A percentile compares a stretch with the other conserved stretches of the same genome.
Evolutionary conservation across 2,797 vertebrate species (phyloP).

Genomic region (Miichthys miiuy): DNA sequence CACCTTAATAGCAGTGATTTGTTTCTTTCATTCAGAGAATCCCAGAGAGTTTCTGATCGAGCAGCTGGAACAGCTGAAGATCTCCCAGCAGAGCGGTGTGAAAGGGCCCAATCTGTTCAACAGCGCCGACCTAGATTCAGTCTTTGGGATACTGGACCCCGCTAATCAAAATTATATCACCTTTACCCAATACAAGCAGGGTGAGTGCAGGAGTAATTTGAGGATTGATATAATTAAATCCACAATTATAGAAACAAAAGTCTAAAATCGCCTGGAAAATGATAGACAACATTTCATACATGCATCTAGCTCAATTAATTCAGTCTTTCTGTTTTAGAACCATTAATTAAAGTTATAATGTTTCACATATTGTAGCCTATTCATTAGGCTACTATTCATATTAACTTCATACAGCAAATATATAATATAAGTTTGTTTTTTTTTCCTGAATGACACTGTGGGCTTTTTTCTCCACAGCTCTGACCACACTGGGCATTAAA

Average conservation of each 20-base stretch:
- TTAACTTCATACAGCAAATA: background rate
- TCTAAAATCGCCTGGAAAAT: background rate
- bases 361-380: background rate
- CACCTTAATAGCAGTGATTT: background rate
- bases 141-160: slow-evolving; percentile 81
- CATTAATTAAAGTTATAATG: background rate
- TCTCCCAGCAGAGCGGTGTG: slow-evolving; percentile 43
- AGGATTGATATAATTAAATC: background rate
- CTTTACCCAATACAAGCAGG: slow-evolving; percentile 79
- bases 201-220: slow-evolving; percentile 56
- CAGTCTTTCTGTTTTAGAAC: background rate
- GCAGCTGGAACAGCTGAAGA: slow-evolving; percentile 75
- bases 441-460: background rate
- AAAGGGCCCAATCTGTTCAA: slow-evolving; percentile 73
- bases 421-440: background rate
- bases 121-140: slow-evolving; percentile 73
- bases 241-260: background rate
- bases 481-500: slow-evolving; percentile 80
- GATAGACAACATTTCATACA: background rate
- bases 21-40: slow-evolving; percentile 68
- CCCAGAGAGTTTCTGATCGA: slow-evolving; percentile 80
- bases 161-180: slow-evolving; percentile 71
- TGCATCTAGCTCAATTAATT: background rate
- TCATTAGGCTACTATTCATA: no score
- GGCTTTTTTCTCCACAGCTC: slow-evolving; percentile 61